Percentiles rank a stretch among this genome's conserved stretches.
Conservation (phyloP, 2,113 vertebrate genomes). For the Hippoglossus stenolepis region DNA sequence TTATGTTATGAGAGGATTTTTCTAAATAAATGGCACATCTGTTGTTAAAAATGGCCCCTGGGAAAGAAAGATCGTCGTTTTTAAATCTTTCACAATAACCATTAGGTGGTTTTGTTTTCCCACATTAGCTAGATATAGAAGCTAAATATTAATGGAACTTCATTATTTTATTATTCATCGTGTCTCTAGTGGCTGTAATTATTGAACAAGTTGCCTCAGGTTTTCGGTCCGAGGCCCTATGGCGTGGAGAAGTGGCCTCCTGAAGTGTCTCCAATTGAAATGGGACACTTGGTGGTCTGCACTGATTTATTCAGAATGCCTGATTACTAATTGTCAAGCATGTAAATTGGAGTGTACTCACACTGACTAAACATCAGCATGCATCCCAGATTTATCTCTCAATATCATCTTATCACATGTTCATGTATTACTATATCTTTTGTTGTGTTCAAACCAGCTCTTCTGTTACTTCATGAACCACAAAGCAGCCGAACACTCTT, state of each 20-base stretch:
- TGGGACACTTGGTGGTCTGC: neutral
- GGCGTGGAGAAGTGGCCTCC: neutral
- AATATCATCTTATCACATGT: neutral
- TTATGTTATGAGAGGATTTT: neutral
- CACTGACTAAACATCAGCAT: too few species aligned
- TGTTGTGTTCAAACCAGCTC: neutral
- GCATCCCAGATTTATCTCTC: neutral
- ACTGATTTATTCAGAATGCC: neutral
- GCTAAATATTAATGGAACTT: too few species aligned
- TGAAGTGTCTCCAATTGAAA: constrained; percentile 5
- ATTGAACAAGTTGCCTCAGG: neutral
- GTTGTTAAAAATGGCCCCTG: too few species aligned
- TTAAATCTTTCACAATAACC: too few species aligned
- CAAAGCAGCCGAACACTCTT: too few species aligned
- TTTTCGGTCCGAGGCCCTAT: neutral
- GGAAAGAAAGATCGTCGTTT: too few species aligned
- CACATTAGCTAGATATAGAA: too few species aligned
- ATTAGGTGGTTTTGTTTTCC: too few species aligned
- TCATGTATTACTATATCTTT: neutral
- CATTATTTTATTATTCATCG: neutral
- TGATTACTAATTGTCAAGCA: neutral
- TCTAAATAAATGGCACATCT: too few species aligned
- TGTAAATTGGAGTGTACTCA: neutral
- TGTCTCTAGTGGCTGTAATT: neutral
- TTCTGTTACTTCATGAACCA: neutral